Evolutionary conservation across 2,888 invertebrate genomes (phyloP).

Genomic region (Ernsta delagoae): DNA sequence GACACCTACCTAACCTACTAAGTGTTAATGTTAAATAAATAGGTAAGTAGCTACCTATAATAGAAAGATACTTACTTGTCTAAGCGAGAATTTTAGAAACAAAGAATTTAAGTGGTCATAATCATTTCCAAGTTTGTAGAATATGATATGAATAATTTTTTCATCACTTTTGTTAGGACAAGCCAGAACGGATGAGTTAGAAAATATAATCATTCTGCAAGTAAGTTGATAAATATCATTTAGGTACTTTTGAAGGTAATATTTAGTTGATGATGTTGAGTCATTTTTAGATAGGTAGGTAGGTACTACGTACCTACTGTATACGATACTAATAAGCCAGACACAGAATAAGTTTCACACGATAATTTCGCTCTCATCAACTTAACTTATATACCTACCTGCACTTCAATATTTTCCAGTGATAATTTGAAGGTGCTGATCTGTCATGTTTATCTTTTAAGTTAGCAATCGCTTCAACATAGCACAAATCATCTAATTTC

Average conservation of each 20-base stretch:
- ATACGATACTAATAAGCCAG: too few species aligned
- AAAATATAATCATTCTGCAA: conserved; percentile 76
- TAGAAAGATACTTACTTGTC: conserved; percentile 53
- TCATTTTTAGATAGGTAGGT: too few species aligned
- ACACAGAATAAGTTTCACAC: too few species aligned
- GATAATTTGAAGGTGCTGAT: conserved; percentile 75
- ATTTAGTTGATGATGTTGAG: too few species aligned
- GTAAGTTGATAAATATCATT: neutral
- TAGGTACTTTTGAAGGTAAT: too few species aligned
- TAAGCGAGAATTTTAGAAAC: conserved; percentile 68
- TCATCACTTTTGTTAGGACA: conserved; percentile 70
- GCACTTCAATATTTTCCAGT: conserved; percentile 81
- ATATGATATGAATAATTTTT: conserved; percentile 70
- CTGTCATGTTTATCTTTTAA: conserved; percentile 74
- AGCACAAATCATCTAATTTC: conserved; percentile 58
- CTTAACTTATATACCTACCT: neutral
- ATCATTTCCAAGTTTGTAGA: conserved; percentile 66
- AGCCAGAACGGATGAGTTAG: conserved; percentile 69
- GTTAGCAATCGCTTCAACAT: conserved; percentile 67
- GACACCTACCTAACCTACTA: too few species aligned
- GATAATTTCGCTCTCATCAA: too few species aligned
- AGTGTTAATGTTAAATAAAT: neutral
- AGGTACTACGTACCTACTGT: too few species aligned
- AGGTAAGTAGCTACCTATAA: neutral
- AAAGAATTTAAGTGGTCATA: conserved; percentile 68